phyloP scores from a whole-genome alignment of 2,888 invertebrate genomes.

The Cataglyphis altisquamis region DNA sequence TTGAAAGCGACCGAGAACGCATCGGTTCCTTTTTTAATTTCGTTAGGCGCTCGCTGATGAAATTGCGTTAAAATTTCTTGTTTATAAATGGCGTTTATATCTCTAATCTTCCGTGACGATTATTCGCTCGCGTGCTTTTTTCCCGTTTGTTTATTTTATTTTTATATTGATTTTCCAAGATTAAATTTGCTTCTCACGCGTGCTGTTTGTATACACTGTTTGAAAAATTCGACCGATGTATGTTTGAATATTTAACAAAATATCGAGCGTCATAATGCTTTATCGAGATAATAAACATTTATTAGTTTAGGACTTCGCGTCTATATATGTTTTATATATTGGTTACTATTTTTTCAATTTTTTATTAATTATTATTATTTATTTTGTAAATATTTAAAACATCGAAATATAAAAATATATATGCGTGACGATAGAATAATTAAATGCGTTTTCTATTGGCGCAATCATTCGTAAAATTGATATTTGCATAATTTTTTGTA shows the following conservation, averaged over 20 bases:
- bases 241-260: slow-evolving; percentile 30
- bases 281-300: slow-evolving; percentile 8
- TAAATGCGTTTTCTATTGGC: background rate
- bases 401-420: background rate
- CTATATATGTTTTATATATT: background rate
- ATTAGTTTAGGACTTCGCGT: background rate
- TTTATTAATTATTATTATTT: background rate
- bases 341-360: background rate
- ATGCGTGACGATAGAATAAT: background rate
- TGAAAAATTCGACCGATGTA: slow-evolving; percentile 15
- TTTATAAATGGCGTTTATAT: slow-evolving; percentile 30
- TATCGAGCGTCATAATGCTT: slow-evolving; percentile 4
- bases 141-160: background rate
- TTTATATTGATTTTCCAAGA: slow-evolving; percentile 35
- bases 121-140: background rate
- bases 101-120: background rate
- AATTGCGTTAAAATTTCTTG: slow-evolving; percentile 45
- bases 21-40: slow-evolving; percentile 26
- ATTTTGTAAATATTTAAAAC: background rate
- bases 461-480: background rate
- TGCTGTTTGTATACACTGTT: background rate
- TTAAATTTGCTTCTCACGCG: slow-evolving; percentile 34
- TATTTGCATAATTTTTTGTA: background rate
- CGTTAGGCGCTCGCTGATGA: slow-evolving; percentile 25
- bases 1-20: slow-evolving; percentile 29